Base-by-base conservation (phyloP, 1,140 invertebrate species). In the Anastrepha ludens region DNA sequence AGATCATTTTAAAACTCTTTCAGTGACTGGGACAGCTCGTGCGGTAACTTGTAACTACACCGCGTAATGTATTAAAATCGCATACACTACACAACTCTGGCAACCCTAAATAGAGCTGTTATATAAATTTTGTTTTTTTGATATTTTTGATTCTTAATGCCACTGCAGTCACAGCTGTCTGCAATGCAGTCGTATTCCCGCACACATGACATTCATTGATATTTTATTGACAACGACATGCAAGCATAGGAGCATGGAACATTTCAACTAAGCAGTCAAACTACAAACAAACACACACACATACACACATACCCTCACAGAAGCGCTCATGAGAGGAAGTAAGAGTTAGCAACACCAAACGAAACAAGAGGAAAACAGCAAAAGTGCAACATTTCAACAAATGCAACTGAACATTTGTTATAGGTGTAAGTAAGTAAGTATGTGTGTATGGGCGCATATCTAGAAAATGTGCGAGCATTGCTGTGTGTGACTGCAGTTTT, bases 211-310 rank as follows among this genome's bases (percentile, higher is more conserved):
- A 81, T 81, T 81, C 74, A 81, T 81, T 81, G 74, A 55, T 81
- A 81, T 81, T 81, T 81, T 81, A 81, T 81, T 81, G 74, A 81
- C 74, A 81, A 47, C 67, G 67, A 74, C 67, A 74, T 74, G 67
- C 9, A 13, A 47, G 15, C 74, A 55, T n/a, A n/a, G 17, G 39
- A 55, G 47, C 47, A 81, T 50, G n/a, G n/a, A 55, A 81, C 74
- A 81, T 81, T 81, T 81, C n/a, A 81, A 58, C 74, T 81, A 81
- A 81, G 20, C n/a, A 58, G 41, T 7, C 47, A 15, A 50, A 29
- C 47, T 20, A 29, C 47, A 55, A 50, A 8, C 3, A 29, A 29
- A 11, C 47, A 20, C 41, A n/a, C 44, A 74, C 41, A 81, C 47
- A 20, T 55, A 11, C 39, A 5, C n/a, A 6, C 6, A 9, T n/a